Base-by-base conservation (phyloP, 2,888 invertebrate species). In the Tachystola acroxantha region DNA sequence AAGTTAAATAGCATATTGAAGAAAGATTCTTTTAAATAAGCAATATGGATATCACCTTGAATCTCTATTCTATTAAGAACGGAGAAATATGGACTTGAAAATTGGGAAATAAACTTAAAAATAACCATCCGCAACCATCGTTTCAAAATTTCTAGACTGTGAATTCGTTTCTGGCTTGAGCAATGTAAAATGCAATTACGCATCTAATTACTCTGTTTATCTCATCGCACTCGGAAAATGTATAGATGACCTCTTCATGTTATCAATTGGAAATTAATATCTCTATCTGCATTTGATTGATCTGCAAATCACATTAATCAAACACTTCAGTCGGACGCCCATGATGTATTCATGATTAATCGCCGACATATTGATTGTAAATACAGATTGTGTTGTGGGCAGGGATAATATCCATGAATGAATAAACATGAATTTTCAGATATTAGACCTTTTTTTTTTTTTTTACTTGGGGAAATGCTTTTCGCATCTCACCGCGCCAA, bases 61-160 rank as follows among this genome's bases (percentile, higher is more conserved):
- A n/a, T n/a, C n/a, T n/a, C n/a, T n/a, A n/a, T n/a, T n/a, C n/a
- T n/a, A n/a, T n/a, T n/a, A n/a, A n/a, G n/a, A 10, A 25, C 25
- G 2, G 10, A 10, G 2, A 10, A 11, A 27, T 11, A 11, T 6
- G 5, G 27, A 27, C 12, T 12, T 12, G 7, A 27, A 10, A 6
- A 40, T 36, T 41, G 25, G 24, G 43, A 38, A 48, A 48, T 45
- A 25, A 3, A 27, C 29, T 33, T 32, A 6, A 26, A 26, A 34
- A 38, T n/a, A 30, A 24, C 31, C 0, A 20, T 29, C 10, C 10
- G 11, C n/a, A 32, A 29, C 14, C 7, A 20, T 20, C 25, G 39
- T 51, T 46, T 32, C 46, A 44, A 42, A 43, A 52, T 39, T 39
- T 37, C 39, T 34, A 47, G 45, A 43, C 41, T 38, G 45, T 35